Evolutionary conservation across 2,888 invertebrate genomes (phyloP).

Genomic region (Meganola albula): DNA sequence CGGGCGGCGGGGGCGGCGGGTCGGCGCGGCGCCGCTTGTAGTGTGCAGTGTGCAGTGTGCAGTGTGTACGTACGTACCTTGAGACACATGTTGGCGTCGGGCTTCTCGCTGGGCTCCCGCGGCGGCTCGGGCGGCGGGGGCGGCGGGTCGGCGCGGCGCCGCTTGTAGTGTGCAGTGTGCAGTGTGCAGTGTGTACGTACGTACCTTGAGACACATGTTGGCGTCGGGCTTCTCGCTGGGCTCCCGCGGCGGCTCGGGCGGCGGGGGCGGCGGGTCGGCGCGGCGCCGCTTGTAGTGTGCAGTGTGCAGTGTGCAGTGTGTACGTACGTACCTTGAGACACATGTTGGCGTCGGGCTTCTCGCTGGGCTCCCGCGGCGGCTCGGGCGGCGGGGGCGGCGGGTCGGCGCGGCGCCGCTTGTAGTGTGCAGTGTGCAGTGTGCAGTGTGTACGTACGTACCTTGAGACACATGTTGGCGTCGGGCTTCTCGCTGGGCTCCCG

Average conservation of each 20-base stretch:
- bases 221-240: constrained; percentile 86
- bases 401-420: constrained; percentile 50
- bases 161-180: no score
- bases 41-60: background rate
- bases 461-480: constrained; percentile 90
- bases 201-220: constrained; percentile 87
- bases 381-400: constrained; percentile 71
- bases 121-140: constrained; percentile 77
- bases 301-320: constrained; percentile 17
- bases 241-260: constrained; percentile 71
- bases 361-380: constrained; percentile 80
- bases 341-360: constrained; percentile 91
- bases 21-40: background rate
- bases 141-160: constrained; percentile 46
- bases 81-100: constrained; percentile 90
- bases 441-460: constrained; percentile 63
- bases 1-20: background rate
- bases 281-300: constrained; percentile 51
- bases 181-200: no score
- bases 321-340: constrained; percentile 79
- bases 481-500: constrained; percentile 86
- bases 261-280: constrained; percentile 63
- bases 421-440: constrained; percentile 51
- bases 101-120: constrained; percentile 84
- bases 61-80: constrained; percentile 66